phyloP scores from a whole-genome alignment of 2,888 invertebrate genomes.

The Himalopsyche anomala region DNA sequence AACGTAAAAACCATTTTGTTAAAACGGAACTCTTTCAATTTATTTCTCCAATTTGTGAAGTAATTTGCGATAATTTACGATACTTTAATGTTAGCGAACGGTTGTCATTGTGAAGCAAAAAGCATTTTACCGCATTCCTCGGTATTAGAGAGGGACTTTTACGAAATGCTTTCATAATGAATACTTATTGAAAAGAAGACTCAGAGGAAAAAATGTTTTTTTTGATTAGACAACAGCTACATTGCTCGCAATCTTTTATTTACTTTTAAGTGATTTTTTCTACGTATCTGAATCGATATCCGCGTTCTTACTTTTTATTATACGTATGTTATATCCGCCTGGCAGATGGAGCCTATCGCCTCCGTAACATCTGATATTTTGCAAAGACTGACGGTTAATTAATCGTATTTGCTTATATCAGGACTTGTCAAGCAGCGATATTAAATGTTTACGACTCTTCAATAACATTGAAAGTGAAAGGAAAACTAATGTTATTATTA shows the following conservation, averaged over 20 bases:
- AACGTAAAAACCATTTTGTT: background rate
- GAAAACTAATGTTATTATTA: too few relatives aligned
- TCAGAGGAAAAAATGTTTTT: background rate
- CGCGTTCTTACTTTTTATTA: background rate
- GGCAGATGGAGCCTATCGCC: too few relatives aligned
- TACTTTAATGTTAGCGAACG: slow-evolving; percentile 16
- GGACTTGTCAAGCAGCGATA: too few relatives aligned
- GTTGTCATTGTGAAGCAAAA: slow-evolving; percentile 20
- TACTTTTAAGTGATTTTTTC: background rate
- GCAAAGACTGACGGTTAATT: too few relatives aligned
- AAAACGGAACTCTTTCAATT: slow-evolving; percentile 13
- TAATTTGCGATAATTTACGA: slow-evolving; percentile 16
- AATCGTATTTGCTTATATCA: too few relatives aligned
- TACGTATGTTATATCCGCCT: background rate
- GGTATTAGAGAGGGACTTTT: slow-evolving; percentile 3
- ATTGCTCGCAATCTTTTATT: too few relatives aligned
- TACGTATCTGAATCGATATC: background rate
- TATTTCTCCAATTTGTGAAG: slow-evolving; percentile 23
- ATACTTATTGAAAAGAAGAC: background rate
- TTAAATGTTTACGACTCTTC: too few relatives aligned
- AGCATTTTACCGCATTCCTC: slow-evolving; percentile 16
- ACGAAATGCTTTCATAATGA: slow-evolving; percentile 26
- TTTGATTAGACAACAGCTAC: background rate
- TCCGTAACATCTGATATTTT: too few relatives aligned
- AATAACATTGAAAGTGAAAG: too few relatives aligned